Evolutionary conservation across 2,888 invertebrate genomes (phyloP), one percentile per base, ranked within the genome.

Genomic region (Bembecia ichneumoniformis): DNA sequence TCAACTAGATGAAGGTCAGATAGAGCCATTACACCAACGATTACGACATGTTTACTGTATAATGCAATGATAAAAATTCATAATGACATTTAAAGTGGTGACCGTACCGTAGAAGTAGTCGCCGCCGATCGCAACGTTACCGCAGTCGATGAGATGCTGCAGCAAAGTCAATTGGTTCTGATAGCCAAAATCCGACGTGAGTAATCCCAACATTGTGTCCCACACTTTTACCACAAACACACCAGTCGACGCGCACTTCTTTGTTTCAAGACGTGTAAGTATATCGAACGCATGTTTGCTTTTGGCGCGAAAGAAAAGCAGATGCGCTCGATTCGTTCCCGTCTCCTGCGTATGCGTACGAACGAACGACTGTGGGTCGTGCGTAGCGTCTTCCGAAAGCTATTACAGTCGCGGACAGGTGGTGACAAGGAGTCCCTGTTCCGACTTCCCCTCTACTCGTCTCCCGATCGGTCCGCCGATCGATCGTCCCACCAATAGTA

Each of bases 111-210:
- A 83, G 43, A 76, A 64, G 49, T 75, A 63, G 35, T 78, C 73
- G n/a, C 67, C 66, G 20, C 74, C 80, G 28, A 86, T 58, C 51
- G 82, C 60, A 13, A 81, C 79, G 54, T 87, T 84, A 0, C 83
- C 84, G 50, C 84, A 86, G 11, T 86, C 86, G 15, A 84, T 82
- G 51, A 87, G 67, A 56, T 86, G 84, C 62, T 86, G 82, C 16
- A 87, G 66, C 49, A 86, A 59, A 34, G 76, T 78, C 63, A 86
- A 57, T 16, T 77, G 80, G 59, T 73, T 81, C 65, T 83, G 77
- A 52, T 82, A 82, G 53, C 77, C 79, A 52, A 77, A 87, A 63
- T 84, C 84, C 61, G 83, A 70, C 3, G 78, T 71, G 45, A 86
- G 60, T 57, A 84, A 71, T 66, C 83, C 83, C 72, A 87, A 70